Base-by-base conservation (phyloP, 2,797 vertebrate genomes). In the Siniperca obscura region DNA sequence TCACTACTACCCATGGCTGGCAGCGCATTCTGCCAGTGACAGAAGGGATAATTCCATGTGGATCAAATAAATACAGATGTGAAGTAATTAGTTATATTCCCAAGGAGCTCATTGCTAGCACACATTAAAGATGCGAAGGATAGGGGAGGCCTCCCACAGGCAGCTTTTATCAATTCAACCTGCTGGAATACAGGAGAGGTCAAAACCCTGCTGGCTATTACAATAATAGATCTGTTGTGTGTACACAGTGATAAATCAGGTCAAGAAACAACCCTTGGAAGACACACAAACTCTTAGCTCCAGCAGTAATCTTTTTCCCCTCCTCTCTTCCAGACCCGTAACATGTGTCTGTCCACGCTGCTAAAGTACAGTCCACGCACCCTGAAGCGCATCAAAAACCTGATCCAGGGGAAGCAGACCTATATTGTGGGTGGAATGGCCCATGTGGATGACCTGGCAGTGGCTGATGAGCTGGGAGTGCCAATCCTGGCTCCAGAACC, bases 1-100 rank as follows among this genome's bases (percentile, higher is more conserved):
- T 98, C 96, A 94, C 97, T 96, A 93, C 97, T 96, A 96, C 95
- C 96, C 95, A 94, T 96, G 96, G 96, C 97, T 95, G 96, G 94
- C 96, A 98, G 97, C 97, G 82, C 96, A 96, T 96, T 96, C 96
- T 96, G 96, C 96, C 95, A 96, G 96, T 97, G 97, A 98, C 97
- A 99, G 98, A 98, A 98, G 97, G 97, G 97, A 97, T 97, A 97
- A 98, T 98, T 98, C 97, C 96, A 91, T 92, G 90, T 94, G 97
- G 98, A 98, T 99, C 97, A 98, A 98, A 99, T 98, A 98, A 98
- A 99, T 99, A 98, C 98, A 99, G 98, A 99, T 99, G 98, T 98
- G 97, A 95, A 97, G 97, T 99, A 99, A 99, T 99, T 99, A 99
- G 98, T 98, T 97, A 95, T 96, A 97, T 98, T 98, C 98, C 98